Conservation (phyloP, 2,113 vertebrate genomes). For the Brachypodius melanocephalos region DNA sequence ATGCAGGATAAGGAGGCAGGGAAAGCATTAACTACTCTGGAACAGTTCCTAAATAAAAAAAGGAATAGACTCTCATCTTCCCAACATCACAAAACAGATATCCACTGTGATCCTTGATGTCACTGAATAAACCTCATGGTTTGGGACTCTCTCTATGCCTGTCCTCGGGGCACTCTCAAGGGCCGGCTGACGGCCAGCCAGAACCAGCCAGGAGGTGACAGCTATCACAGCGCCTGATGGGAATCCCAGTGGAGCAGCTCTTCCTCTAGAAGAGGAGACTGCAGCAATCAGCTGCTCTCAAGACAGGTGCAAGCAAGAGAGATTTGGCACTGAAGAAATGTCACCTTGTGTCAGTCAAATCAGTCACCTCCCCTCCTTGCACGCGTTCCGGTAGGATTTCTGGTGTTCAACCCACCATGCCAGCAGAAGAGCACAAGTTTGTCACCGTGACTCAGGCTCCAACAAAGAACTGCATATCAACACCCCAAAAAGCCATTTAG, state of each 20-base stretch:
- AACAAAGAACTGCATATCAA: background rate
- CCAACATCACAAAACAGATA: background rate
- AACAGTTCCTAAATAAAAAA: background rate
- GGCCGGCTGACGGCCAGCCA: background rate
- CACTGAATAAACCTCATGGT: background rate
- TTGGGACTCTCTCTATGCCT: background rate
- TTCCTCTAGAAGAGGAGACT: background rate
- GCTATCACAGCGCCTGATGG: background rate
- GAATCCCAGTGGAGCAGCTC: background rate
- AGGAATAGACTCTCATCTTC: background rate
- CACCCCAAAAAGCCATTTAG: background rate
- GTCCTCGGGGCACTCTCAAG: background rate
- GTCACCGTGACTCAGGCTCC: background rate
- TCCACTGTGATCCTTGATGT: background rate
- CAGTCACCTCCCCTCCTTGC: accelerated
- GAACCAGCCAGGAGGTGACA: background rate
- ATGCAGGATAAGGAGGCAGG: background rate
- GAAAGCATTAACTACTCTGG: background rate
- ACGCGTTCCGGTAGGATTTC: accelerated
- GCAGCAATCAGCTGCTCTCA: background rate
- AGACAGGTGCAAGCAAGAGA: background rate
- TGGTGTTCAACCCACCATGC: background rate
- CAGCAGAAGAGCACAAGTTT: background rate
- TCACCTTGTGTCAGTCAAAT: background rate
- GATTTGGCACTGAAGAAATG: background rate